A percentile compares a stretch with the other conserved stretches of the same genome.
phyloP scores from a whole-genome alignment of 2,113 vertebrate species.

The Cyprinodon variegatus region DNA sequence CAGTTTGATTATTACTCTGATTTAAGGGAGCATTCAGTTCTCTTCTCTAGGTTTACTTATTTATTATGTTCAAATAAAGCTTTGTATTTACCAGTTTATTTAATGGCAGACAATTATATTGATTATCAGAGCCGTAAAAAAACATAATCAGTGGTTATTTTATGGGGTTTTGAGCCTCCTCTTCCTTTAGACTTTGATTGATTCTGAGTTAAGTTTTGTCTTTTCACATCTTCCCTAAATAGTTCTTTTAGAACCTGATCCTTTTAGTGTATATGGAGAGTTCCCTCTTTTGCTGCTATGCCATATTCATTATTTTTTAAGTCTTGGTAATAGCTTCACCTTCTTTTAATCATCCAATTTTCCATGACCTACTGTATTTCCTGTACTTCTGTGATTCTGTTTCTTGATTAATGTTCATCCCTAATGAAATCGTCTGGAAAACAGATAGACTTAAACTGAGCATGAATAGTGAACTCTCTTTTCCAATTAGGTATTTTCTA shows the following conservation, averaged over 20 bases:
- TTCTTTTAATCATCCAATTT: background rate
- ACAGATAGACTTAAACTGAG: background rate
- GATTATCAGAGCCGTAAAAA: background rate
- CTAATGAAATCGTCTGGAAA: background rate
- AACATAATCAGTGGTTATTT: background rate
- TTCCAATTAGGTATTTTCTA: background rate
- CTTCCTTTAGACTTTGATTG: too few relatives aligned
- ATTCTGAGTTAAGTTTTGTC: background rate
- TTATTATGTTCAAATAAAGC: background rate
- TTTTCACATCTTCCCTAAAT: background rate
- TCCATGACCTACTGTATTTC: background rate
- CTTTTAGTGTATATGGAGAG: background rate
- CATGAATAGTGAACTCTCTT: background rate
- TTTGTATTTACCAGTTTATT: background rate
- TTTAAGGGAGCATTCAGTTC: background rate
- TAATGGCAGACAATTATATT: background rate
- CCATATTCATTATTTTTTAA: background rate
- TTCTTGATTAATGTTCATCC: background rate
- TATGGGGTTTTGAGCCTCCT: background rate
- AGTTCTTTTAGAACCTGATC: background rate
- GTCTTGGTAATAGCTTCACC: background rate
- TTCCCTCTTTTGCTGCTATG: background rate
- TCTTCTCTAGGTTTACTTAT: background rate
- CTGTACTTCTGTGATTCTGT: background rate
- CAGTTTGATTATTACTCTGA: slow-evolving; percentile 6